Conservation (phyloP, 2,113 vertebrate genomes). For the Alaudala cheleensis region DNA sequence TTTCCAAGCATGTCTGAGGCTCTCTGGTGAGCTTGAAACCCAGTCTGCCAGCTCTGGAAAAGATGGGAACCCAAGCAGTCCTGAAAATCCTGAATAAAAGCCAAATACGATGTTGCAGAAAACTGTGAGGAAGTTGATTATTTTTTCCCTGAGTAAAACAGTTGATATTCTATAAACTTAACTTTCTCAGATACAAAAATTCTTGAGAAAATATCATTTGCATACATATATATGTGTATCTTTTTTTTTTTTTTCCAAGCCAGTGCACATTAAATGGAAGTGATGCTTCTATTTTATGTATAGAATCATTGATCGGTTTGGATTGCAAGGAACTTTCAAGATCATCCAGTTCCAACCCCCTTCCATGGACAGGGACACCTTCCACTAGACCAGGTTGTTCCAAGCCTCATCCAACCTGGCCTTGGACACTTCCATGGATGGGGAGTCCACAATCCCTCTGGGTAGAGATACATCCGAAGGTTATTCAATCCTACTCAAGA, state of each 20-base stretch:
- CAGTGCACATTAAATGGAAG: neutral
- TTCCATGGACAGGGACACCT: neutral
- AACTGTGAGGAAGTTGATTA: fast-evolving
- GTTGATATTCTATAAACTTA: neutral
- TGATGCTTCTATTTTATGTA: neutral
- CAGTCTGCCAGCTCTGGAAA: neutral
- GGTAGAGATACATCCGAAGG: neutral
- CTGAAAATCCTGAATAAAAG: neutral
- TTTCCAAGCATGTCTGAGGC: neutral
- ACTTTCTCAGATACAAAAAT: neutral
- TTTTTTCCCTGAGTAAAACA: neutral
- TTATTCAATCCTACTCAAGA: neutral
- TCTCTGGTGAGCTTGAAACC: neutral
- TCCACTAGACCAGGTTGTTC: neutral
- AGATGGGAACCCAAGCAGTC: neutral
- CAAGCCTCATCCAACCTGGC: neutral
- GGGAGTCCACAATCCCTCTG: neutral
- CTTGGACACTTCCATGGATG: neutral
- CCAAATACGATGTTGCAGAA: neutral
- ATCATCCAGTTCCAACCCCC: neutral
- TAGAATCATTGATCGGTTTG: neutral
- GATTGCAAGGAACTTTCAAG: neutral
- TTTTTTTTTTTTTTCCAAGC: no score
- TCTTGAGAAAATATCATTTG: neutral
- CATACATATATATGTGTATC: neutral